Evolutionary conservation across 2,888 invertebrate genomes (phyloP).

Genomic region (Cantharis rustica): DNA sequence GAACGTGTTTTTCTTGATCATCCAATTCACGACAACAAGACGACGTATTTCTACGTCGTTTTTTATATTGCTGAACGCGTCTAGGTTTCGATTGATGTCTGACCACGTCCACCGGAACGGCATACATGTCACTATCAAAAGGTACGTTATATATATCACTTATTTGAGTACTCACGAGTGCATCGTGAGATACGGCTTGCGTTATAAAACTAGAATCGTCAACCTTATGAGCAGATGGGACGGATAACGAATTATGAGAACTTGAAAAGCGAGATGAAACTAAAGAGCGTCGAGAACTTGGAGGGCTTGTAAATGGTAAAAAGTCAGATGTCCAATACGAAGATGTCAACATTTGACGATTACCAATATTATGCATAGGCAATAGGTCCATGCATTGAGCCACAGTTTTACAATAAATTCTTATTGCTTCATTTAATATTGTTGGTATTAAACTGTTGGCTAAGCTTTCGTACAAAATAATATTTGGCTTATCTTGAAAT

Average conservation of each 20-base stretch:
- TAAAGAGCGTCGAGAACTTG: slow-evolving; percentile 77
- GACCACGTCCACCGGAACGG: slow-evolving; percentile 82
- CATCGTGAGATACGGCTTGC: slow-evolving; percentile 87
- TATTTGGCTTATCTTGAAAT: slow-evolving; percentile 70
- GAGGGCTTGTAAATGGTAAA: slow-evolving; percentile 62
- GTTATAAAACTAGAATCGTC: slow-evolving; percentile 88
- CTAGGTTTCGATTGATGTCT: slow-evolving; percentile 62
- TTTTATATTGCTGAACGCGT: slow-evolving; percentile 53
- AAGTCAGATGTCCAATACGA: slow-evolving; percentile 64
- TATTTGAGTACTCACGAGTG: slow-evolving; percentile 75
- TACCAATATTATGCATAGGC: slow-evolving; percentile 5
- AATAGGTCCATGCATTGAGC: slow-evolving; percentile 16
- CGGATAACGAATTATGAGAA: slow-evolving; percentile 81
- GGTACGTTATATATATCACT: slow-evolving; percentile 88
- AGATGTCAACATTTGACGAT: slow-evolving; percentile 37
- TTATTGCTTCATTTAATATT: slow-evolving; percentile 55
- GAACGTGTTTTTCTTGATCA: slow-evolving; percentile 34
- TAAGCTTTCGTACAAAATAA: slow-evolving; percentile 54
- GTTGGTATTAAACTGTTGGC: slow-evolving; percentile 57
- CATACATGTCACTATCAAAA: slow-evolving; percentile 86
- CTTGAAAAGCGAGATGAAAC: slow-evolving; percentile 80
- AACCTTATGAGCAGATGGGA: slow-evolving; percentile 71
- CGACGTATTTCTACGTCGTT: slow-evolving; percentile 48
- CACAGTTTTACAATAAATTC: slow-evolving; percentile 18
- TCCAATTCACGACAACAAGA: slow-evolving; percentile 56